phyloP scores from a whole-genome alignment of 2,113 vertebrate genomes.

The Sarotherodon lohbergeri region DNA sequence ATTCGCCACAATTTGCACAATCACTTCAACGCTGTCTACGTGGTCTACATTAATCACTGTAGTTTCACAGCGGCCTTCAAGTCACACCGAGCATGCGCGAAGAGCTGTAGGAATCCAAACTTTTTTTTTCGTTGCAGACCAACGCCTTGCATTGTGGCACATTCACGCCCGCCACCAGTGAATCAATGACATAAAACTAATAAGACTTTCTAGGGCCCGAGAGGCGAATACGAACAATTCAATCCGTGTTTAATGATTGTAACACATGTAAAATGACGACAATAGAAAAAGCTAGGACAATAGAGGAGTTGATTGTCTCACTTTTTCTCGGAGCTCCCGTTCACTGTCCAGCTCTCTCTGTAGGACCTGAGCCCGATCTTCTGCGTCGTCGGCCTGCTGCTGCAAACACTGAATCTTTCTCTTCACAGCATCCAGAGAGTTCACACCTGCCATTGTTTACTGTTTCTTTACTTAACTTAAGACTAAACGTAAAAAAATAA shows the following conservation, averaged over 20 bases:
- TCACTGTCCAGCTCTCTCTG: slow-evolving; percentile 91
- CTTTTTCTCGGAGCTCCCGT: slow-evolving; percentile 91
- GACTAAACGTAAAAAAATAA: background rate
- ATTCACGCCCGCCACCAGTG: slow-evolving; percentile 47
- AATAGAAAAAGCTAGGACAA: background rate
- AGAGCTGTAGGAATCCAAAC: slow-evolving; percentile 52
- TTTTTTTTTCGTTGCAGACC: slow-evolving; percentile 47
- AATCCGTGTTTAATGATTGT: accelerated
- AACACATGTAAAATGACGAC: background rate
- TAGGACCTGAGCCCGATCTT: slow-evolving; percentile 85
- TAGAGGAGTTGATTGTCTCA: slow-evolving; percentile 69
- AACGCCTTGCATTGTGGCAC: slow-evolving; percentile 71
- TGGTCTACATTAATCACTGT: slow-evolving; percentile 26
- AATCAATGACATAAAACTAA: slow-evolving; percentile 45
- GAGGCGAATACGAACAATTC: background rate
- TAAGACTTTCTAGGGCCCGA: background rate
- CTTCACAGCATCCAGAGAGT: slow-evolving; percentile 93
- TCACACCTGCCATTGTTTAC: slow-evolving; percentile 81
- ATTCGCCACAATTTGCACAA: background rate
- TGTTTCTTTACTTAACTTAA: slow-evolving; percentile 2
- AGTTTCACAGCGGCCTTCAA: slow-evolving; percentile 3
- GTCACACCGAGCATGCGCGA: slow-evolving; percentile 48
- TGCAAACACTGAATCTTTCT: slow-evolving; percentile 97
- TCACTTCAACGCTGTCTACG: slow-evolving; percentile 9
- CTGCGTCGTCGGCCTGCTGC: slow-evolving; percentile 94